Conservation (phyloP, 2,888 invertebrate genomes). For the Sphecodes monilicornis region DNA sequence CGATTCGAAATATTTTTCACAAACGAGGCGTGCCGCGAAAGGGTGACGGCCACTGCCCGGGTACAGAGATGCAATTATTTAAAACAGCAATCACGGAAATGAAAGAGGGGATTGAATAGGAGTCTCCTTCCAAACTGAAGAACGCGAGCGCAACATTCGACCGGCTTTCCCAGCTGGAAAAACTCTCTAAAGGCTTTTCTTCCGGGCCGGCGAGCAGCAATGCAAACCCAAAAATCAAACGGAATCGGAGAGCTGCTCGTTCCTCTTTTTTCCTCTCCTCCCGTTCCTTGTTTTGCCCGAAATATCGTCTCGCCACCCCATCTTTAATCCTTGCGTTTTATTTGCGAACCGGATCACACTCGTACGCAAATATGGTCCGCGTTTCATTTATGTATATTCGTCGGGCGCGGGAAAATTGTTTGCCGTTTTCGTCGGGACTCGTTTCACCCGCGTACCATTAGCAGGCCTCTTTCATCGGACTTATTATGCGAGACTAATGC, state of each 20-base stretch:
- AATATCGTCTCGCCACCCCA: not conserved
- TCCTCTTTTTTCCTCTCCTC: not conserved
- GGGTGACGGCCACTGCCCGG: not conserved
- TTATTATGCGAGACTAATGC: constrained; percentile 54
- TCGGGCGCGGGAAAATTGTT: constrained; percentile 40
- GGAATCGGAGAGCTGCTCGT: constrained; percentile 55
- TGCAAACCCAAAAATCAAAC: constrained; percentile 82
- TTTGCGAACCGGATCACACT: constrained; percentile 48
- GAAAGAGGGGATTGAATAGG: constrained; percentile 79
- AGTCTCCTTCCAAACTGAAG: constrained; percentile 42
- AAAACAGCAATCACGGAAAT: constrained; percentile 83
- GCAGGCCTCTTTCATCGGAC: constrained; percentile 23
- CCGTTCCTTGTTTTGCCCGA: not conserved
- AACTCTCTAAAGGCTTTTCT: constrained; percentile 80
- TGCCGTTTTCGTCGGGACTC: constrained; percentile 47
- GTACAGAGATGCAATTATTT: constrained; percentile 79
- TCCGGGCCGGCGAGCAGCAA: constrained; percentile 79
- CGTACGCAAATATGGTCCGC: constrained; percentile 14
- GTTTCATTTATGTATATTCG: constrained; percentile 45
- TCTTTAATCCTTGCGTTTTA: constrained; percentile 50
- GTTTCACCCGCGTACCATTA: constrained; percentile 34
- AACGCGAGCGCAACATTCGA: constrained; percentile 71
- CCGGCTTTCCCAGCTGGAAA: constrained; percentile 80
- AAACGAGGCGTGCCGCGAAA: constrained; percentile 41
- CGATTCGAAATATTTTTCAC: constrained; percentile 61